Conservation (phyloP, 2,797 vertebrate species). For the Simalia tracyae region DNA sequence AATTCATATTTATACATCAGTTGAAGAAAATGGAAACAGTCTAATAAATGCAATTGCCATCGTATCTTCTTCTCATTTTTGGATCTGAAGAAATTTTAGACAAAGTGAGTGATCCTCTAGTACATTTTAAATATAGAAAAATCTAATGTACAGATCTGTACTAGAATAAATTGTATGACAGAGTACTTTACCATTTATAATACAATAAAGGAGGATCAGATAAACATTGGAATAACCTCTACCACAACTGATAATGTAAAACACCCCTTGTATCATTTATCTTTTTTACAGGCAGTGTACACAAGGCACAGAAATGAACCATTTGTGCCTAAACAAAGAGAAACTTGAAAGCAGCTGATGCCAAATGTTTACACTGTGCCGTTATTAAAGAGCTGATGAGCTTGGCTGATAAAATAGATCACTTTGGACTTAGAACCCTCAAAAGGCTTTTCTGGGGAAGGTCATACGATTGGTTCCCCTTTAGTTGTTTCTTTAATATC, state of each 20-base stretch:
- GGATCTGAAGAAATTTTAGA: slow-evolving; percentile 31
- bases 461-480: background rate
- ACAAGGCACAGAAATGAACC: slow-evolving; percentile 74
- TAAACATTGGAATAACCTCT: slow-evolving; percentile 72
- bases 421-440: slow-evolving; percentile 45
- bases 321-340: slow-evolving; percentile 73
- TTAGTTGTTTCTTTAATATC: background rate
- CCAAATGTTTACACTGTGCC: slow-evolving; percentile 71
- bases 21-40: background rate
- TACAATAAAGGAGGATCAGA: slow-evolving; percentile 69
- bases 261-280: slow-evolving; percentile 68
- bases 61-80: slow-evolving; percentile 22
- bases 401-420: slow-evolving; percentile 67
- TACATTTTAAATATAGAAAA: slow-evolving; percentile 65
- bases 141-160: slow-evolving; percentile 51
- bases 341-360: slow-evolving; percentile 61
- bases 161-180: slow-evolving; percentile 59
- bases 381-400: slow-evolving; percentile 59
- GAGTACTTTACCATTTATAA: slow-evolving; percentile 65
- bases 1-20: slow-evolving; percentile 15
- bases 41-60: slow-evolving; percentile 16
- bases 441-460: slow-evolving; percentile 45
- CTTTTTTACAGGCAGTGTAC: slow-evolving; percentile 70
- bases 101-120: slow-evolving; percentile 38
- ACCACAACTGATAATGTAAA: slow-evolving; percentile 73